phyloP scores from a whole-genome alignment of 2,113 vertebrate species.

The Capreolus pygargus region DNA sequence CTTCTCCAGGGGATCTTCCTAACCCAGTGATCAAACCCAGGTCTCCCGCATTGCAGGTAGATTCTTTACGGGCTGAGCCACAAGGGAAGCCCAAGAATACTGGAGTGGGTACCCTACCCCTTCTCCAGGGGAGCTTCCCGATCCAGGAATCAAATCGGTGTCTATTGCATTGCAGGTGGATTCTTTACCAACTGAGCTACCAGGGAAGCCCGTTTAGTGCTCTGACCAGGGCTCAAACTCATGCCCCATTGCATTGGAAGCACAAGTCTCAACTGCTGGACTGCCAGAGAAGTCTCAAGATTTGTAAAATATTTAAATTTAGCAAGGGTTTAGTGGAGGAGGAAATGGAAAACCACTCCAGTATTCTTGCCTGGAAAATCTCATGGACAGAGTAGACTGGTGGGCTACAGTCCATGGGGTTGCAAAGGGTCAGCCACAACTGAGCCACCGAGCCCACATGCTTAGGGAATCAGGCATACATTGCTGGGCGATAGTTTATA shows the following conservation, averaged over 20 bases:
- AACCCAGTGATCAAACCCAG: background rate
- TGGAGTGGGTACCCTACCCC: background rate
- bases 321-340: background rate
- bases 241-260: background rate
- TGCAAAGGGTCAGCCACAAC: background rate
- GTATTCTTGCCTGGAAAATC: background rate
- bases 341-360: background rate
- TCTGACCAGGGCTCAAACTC: background rate
- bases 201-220: background rate
- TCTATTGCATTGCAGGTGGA: background rate
- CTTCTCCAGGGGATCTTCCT: background rate
- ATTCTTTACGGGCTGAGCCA: background rate
- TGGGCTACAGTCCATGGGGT: background rate
- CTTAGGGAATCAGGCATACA: background rate
- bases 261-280: background rate
- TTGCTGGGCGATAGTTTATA: background rate
- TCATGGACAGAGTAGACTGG: background rate
- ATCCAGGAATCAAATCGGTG: fast-evolving
- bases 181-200: background rate
- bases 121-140: background rate
- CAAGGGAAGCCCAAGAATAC: background rate
- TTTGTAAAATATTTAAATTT: slow-evolving; percentile 2
- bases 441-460: fast-evolving
- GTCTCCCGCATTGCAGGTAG: background rate
- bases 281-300: fast-evolving